Conservation (phyloP, 2,113 vertebrate species). For the Gallinago paraguaiae region DNA sequence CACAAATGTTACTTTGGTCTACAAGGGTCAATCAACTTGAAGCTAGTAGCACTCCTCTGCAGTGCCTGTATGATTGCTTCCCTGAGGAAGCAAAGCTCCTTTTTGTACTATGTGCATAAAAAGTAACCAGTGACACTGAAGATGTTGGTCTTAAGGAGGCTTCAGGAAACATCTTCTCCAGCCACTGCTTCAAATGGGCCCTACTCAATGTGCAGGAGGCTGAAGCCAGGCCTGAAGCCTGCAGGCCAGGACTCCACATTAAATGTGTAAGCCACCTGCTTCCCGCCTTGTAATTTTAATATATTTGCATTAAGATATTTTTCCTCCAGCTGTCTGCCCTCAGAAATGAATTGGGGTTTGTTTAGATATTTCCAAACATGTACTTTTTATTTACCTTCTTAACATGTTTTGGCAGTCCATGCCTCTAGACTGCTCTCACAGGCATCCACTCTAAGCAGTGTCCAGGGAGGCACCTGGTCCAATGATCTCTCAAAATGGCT, state of each 20-base stretch:
- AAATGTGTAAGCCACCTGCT: background rate
- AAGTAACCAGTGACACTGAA: background rate
- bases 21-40: background rate
- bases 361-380: background rate
- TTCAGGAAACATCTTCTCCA: background rate
- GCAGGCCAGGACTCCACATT: background rate
- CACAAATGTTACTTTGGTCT: background rate
- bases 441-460: background rate
- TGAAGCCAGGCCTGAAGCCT: background rate
- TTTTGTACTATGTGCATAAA: background rate
- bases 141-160: background rate
- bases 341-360: background rate
- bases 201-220: background rate
- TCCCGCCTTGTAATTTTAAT: background rate
- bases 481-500: background rate
- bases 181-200: background rate
- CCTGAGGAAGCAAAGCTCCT: background rate
- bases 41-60: background rate
- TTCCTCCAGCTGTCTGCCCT: background rate
- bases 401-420: background rate
- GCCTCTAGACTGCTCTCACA: background rate
- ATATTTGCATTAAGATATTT: background rate
- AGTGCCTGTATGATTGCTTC: fast-evolving
- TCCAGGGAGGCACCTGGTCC: background rate
- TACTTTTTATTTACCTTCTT: background rate